phyloP scores from a whole-genome alignment of 2,888 invertebrate genomes.

The Nomada fucata region DNA sequence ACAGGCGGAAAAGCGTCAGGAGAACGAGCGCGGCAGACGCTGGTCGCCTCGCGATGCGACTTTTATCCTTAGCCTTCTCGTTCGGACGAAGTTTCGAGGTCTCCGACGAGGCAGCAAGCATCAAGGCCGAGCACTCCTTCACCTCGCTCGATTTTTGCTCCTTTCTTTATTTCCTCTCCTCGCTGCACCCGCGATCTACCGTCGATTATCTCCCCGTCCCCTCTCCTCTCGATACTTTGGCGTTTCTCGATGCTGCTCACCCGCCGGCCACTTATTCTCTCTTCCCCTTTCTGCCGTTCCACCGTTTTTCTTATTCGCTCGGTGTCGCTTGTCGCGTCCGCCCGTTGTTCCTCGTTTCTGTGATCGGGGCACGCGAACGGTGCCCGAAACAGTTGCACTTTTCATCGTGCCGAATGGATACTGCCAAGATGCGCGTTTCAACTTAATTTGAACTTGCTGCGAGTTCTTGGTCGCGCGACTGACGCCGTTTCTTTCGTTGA shows the following conservation, averaged over 20 bases:
- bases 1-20: not conserved
- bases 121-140: conserved; percentile 80
- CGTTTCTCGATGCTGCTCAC: conserved; percentile 22
- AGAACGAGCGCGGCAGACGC: no score
- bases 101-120: conserved; percentile 50
- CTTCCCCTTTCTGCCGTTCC: no score
- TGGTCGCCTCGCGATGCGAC: conserved; percentile 2
- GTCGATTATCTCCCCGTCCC: conserved; percentile 20
- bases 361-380: not conserved
- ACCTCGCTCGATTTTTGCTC: conserved; percentile 75
- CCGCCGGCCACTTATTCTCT: not conserved
- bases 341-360: conserved; percentile 5
- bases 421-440: no score
- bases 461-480: no score
- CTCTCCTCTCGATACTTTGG: conserved; percentile 22
- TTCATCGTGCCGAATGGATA: not conserved
- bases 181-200: conserved; percentile 28
- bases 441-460: no score
- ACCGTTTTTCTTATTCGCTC: conserved; percentile 57
- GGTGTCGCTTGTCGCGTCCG: conserved; percentile 31
- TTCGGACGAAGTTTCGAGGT: conserved; percentile 42
- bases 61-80: conserved; percentile 52
- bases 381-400: conserved; percentile 50
- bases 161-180: conserved; percentile 62
- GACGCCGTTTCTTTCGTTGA: not conserved